A percentile compares a stretch with the other conserved stretches of the same genome.
Evolutionary conservation across 1,140 invertebrate genomes (phyloP).

Genomic region (Eufriesea mexicana): DNA sequence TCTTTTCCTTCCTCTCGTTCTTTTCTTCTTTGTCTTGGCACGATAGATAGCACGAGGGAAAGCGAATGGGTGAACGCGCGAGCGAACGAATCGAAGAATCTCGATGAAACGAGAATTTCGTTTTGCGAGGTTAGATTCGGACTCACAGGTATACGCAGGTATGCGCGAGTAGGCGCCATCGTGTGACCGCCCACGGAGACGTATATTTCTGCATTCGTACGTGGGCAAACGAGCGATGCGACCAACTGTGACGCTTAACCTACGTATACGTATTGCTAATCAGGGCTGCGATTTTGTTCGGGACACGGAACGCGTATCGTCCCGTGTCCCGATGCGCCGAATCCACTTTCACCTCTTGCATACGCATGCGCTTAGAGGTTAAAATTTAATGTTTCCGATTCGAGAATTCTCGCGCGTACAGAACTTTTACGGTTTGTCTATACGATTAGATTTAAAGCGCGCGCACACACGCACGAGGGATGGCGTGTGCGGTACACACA

Average conservation of each 20-base stretch:
- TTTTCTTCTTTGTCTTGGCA: neutral
- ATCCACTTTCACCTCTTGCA: neutral
- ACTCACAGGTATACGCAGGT: conserved; percentile 60
- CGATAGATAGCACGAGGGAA: neutral
- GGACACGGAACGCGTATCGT: neutral
- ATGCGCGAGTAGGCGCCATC: conserved; percentile 69
- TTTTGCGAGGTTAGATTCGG: conserved; percentile 43
- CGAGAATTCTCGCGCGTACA: neutral
- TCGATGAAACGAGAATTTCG: conserved; percentile 52
- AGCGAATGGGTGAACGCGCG: neutral
- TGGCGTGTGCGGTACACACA: conserved; percentile 12
- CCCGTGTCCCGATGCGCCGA: neutral
- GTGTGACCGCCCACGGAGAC: conserved; percentile 63
- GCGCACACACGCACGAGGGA: neutral
- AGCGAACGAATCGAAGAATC: conserved; percentile 35
- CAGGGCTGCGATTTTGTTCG: neutral
- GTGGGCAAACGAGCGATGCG: conserved; percentile 69
- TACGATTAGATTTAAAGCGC: conserved; percentile 41
- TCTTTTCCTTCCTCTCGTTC: neutral
- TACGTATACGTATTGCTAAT: conserved; percentile 3
- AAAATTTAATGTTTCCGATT: neutral
- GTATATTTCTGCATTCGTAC: conserved; percentile 59
- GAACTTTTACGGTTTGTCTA: conserved; percentile 18
- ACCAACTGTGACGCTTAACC: conserved; percentile 67
- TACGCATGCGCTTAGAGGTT: too few species aligned